Evolutionary conservation across 2,113 vertebrate genomes (phyloP), one percentile per base, ranked within the genome.

Genomic region (Misgurnus anguillicaudatus): DNA sequence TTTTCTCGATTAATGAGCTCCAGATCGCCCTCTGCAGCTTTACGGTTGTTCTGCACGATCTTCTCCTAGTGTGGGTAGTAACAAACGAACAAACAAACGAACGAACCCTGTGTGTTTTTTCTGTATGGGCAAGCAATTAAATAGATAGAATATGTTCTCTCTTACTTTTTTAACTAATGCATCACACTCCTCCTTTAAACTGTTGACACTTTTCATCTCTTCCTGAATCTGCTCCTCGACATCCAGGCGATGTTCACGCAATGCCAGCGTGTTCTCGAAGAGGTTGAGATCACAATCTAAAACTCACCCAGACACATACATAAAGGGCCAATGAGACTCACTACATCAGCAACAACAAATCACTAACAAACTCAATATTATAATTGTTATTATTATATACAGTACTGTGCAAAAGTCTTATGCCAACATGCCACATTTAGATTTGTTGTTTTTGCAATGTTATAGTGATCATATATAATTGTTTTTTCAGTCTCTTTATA

Each of bases 1-100:
- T 97, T 97, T 89, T 98, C 95, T 78, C 93, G 89, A 73, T 95
- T 93, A 73, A 96, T 92, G 16, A 92, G 87, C 83, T 98, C 95
- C 79, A 99, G 82, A 10, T 94, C 92, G 0, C 69, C 88, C 76
- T 95, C 92, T 0, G 90, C 90, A 0, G 78, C 82, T 4, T 89
- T 87, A 57, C 94, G 89, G 47, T 75, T 93, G 61, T 16, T 80
- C 73, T 90, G 92, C 61, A 94, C 80, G 0, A 67, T 31, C 90
- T 94, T 95, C 24, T 89, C 89, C 97, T 99, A 88, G 53, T 6
- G 47, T 5, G 57, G 36, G 13, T 73, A 48, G 47, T 9, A 38
- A 75, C 41, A 82, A 8, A 68, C 53, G 67, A 21, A 70, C 13
- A 65, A 16, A 75, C 41, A 82, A 8, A 68, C 53, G 67, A 21